A percentile compares a stretch with the other conserved stretches of the same genome.
Evolutionary conservation across 2,888 invertebrate species (phyloP).

Genomic region (Alentia gelatinosa): DNA sequence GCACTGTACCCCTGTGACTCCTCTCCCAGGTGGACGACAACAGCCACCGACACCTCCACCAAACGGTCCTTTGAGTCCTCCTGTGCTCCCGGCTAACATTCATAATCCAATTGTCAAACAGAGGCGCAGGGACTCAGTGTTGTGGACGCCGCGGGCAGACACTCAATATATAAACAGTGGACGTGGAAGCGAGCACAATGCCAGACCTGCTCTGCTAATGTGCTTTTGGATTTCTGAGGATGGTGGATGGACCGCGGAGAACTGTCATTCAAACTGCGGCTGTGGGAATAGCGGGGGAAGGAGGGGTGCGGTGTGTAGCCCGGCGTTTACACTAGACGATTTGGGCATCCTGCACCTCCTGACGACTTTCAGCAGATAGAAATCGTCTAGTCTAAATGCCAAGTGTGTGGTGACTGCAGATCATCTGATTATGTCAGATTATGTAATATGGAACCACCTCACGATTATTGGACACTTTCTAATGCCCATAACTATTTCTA

Average conservation of each 20-base stretch:
- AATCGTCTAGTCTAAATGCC: no score
- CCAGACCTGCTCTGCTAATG: not conserved
- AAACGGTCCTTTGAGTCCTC: slow-evolving; percentile 11
- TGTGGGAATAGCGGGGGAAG: no score
- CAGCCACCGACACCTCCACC: not conserved
- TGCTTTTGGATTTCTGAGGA: slow-evolving; percentile 35
- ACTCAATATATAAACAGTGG: slow-evolving; percentile 28
- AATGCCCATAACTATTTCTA: no score
- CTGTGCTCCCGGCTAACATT: slow-evolving; percentile 20
- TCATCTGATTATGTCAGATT: no score
- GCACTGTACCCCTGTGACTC: not conserved
- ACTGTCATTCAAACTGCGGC: not conserved
- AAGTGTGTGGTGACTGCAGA: no score
- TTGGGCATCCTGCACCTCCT: no score
- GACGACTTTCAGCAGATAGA: no score
- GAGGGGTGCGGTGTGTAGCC: no score
- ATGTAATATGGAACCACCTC: no score
- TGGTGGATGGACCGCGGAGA: not conserved
- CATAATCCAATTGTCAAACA: slow-evolving; percentile 42
- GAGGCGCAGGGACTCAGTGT: not conserved
- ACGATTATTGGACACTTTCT: no score
- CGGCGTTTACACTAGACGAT: no score
- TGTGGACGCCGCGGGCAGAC: not conserved
- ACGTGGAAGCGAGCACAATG: not conserved
- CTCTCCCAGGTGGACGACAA: not conserved